phyloP scores from a whole-genome alignment of 2,113 vertebrate genomes.

The Ciconia boyciana region DNA sequence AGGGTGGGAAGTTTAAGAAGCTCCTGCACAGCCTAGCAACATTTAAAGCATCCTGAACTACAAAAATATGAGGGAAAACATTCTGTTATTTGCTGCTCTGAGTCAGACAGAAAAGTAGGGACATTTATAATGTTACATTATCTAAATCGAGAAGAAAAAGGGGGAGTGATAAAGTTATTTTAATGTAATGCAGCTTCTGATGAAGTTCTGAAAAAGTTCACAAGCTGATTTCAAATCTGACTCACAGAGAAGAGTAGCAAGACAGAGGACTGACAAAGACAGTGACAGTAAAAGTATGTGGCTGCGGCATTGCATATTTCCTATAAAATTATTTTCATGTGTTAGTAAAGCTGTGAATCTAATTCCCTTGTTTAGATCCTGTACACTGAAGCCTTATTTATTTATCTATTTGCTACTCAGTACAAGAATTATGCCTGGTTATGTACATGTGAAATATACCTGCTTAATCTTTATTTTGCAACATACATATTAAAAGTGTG shows the following conservation, averaged over 20 bases:
- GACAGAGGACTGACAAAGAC: background rate
- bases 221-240: background rate
- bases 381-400: background rate
- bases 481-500: background rate
- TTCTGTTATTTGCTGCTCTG: background rate
- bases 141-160: background rate
- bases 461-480: background rate
- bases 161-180: background rate
- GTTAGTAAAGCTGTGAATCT: background rate
- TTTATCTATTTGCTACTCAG: background rate
- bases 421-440: background rate
- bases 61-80: background rate
- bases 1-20: background rate
- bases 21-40: background rate
- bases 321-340: background rate
- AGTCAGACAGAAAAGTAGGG: background rate
- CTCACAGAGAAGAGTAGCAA: background rate
- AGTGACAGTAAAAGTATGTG: background rate
- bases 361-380: background rate
- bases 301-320: background rate
- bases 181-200: background rate
- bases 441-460: background rate
- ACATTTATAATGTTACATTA: background rate
- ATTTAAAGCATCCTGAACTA: background rate
- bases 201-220: background rate